Conservation (phyloP, 2,888 invertebrate genomes). For the Brassicogethes aeneus region DNA sequence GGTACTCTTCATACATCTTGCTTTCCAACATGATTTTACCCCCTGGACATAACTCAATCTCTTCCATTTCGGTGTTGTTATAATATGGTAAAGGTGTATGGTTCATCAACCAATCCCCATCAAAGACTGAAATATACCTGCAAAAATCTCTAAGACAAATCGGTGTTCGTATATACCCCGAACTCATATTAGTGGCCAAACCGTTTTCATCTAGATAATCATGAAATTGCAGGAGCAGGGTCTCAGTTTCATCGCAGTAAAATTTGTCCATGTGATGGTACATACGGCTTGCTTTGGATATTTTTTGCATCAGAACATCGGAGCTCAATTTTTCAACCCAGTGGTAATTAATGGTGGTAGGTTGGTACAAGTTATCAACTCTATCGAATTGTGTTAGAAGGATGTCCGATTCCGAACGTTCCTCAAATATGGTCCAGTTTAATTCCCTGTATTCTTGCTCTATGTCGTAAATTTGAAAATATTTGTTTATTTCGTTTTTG, state of each 20-base stretch:
- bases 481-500: background rate
- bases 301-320: constrained; percentile 20
- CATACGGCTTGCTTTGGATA: constrained; percentile 17
- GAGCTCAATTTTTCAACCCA: constrained; percentile 25
- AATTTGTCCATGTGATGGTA: constrained; percentile 18
- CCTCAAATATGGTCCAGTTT: background rate
- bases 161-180: constrained; percentile 18
- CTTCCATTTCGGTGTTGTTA: constrained; percentile 6
- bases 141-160: constrained; percentile 29
- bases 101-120: constrained; percentile 19
- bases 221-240: constrained; percentile 20
- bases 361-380: background rate
- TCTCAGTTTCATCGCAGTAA: constrained; percentile 22
- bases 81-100: constrained; percentile 8
- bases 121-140: constrained; percentile 19
- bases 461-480: background rate
- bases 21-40: constrained; percentile 2
- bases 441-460: background rate
- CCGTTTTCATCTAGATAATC: constrained; percentile 19
- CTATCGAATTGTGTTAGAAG: background rate
- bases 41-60: constrained; percentile 8
- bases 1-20: constrained; percentile 9
- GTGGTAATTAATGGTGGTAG: constrained; percentile 11
- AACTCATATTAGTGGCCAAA: background rate
- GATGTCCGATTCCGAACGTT: background rate